Evolutionary conservation across 2,888 invertebrate species (phyloP).

Genomic region (Quadriops clusia): DNA sequence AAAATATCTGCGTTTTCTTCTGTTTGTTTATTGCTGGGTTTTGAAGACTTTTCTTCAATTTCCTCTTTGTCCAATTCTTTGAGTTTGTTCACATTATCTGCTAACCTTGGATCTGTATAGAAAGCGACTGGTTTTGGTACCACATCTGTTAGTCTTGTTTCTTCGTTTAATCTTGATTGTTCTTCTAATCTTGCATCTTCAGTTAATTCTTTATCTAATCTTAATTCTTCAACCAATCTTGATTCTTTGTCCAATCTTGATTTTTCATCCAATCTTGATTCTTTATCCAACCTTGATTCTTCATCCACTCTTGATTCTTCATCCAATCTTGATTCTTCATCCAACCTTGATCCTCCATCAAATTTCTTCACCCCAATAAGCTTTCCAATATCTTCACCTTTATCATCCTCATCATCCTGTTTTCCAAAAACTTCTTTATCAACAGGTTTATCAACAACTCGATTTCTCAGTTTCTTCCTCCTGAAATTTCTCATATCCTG

Average conservation of each 20-base stretch:
- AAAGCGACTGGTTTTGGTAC: conserved; percentile 26
- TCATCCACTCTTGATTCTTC: no score
- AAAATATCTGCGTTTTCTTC: conserved; percentile 7
- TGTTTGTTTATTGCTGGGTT: no score
- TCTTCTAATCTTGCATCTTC: conserved; percentile 7
- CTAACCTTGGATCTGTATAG: conserved; percentile 26
- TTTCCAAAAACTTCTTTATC: conserved; percentile 6
- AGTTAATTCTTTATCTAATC: conserved; percentile 9
- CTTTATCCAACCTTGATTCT: no score
- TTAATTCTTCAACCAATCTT: no score
- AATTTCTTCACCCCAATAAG: no score
- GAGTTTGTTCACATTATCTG: conserved; percentile 25
- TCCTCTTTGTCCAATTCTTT: conserved; percentile 14
- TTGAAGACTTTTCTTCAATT: no score
- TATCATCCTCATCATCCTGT: conserved; percentile 10
- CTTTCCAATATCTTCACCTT: conserved; percentile 7
- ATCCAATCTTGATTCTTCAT: no score
- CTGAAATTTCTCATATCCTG: conserved; percentile 9
- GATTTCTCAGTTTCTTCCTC: conserved; percentile 2
- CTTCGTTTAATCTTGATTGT: no score
- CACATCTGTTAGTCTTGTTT: conserved; percentile 21
- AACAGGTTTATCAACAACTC: neutral
- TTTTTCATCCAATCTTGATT: no score
- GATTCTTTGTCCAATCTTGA: no score
- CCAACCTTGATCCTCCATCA: no score